Evolutionary conservation across 2,113 vertebrate genomes (phyloP).

Genomic region (Cranoglanis bouderius): DNA sequence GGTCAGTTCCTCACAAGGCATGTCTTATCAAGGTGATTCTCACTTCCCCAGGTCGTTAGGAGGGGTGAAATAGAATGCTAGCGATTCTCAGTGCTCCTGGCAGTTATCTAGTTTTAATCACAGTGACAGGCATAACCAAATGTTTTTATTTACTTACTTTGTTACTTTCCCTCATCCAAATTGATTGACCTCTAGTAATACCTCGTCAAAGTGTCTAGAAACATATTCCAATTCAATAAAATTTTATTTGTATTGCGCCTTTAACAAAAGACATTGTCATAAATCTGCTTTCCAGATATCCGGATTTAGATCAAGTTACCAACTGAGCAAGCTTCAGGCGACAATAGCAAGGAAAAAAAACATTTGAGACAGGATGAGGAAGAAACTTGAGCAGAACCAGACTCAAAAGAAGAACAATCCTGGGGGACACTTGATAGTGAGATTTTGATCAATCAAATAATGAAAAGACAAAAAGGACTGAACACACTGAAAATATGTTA

Average conservation of each 20-base stretch:
- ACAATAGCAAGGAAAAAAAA: not conserved
- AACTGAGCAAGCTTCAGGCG: not conserved
- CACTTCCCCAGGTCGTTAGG: not conserved
- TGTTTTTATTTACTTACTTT: not conserved
- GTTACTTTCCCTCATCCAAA: not conserved
- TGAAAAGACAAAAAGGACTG: not conserved
- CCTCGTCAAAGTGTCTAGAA: not conserved
- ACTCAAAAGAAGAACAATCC: not conserved
- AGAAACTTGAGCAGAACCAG: not conserved
- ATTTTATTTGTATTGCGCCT: not conserved
- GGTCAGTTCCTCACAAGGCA: not conserved
- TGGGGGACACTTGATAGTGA: not conserved
- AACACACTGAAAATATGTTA: not conserved
- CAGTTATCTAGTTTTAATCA: not conserved
- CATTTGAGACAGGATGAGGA: not conserved
- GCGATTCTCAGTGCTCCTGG: not conserved
- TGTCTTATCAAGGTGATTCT: not conserved
- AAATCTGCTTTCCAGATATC: not conserved
- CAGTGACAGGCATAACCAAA: not conserved
- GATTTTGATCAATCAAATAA: not conserved
- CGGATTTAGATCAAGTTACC: not conserved
- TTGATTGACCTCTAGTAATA: not conserved
- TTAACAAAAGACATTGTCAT: not conserved
- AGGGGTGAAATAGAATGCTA: not conserved
- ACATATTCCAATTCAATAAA: not conserved